Evolutionary conservation across 30 jellyfish, hydroid and myxozoan genomes (phyloP).

Genomic region (Pelagia noctiluca): DNA sequence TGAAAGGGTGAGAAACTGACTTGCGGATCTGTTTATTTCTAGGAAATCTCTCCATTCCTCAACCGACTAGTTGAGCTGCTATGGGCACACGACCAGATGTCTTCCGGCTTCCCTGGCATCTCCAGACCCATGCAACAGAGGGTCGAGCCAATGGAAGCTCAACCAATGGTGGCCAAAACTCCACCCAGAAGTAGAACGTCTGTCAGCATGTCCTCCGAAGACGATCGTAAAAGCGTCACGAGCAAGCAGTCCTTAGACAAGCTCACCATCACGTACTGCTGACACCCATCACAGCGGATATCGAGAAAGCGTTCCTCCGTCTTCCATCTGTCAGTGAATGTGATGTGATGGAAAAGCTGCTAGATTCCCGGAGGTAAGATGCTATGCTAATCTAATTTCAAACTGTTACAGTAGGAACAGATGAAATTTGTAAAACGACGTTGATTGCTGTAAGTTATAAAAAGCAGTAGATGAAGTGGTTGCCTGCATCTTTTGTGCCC

Average conservation of each 20-base stretch:
- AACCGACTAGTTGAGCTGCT: slow-evolving; percentile 83
- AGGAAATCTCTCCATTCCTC: slow-evolving; percentile 73
- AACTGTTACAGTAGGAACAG: too few relatives aligned
- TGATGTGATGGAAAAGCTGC: too few relatives aligned
- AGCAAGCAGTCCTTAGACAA: not conserved
- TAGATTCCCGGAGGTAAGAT: too few relatives aligned
- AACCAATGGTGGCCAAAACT: not conserved
- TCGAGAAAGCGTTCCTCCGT: not conserved
- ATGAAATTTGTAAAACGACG: too few relatives aligned
- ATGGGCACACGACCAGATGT: slow-evolving; percentile 92
- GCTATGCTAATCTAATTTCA: too few relatives aligned
- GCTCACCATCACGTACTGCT: not conserved
- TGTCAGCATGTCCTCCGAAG: not conserved
- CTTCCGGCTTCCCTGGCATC: slow-evolving; percentile 46
- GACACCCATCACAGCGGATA: not conserved
- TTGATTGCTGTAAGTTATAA: too few relatives aligned
- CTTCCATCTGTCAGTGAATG: too few relatives aligned
- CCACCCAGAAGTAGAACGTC: not conserved
- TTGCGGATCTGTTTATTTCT: not conserved
- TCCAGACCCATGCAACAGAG: slow-evolving; percentile 35
- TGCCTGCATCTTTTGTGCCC: too few relatives aligned
- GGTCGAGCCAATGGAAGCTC: not conserved
- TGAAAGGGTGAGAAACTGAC: too few relatives aligned
- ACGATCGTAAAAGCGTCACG: slow-evolving; percentile 13
- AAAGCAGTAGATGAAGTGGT: too few relatives aligned